A percentile compares a stretch with the other conserved stretches of the same genome.
These are phyloP conservation scores for Suillia variegata DNA, from an alignment of 2,888 invertebrate species.

Conservation along the genomic window DNA sequence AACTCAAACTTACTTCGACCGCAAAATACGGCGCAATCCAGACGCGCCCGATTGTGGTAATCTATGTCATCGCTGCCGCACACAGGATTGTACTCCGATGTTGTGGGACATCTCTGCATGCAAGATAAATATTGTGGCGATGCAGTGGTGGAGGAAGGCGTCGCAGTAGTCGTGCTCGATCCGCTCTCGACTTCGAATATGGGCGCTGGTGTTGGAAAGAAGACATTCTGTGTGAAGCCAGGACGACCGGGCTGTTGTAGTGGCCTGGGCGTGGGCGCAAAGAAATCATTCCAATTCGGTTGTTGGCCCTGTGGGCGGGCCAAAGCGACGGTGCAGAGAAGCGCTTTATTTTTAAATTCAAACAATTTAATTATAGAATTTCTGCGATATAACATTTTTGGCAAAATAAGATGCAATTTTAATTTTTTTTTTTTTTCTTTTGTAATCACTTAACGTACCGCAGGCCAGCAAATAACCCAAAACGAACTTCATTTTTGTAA, in stretches of 20 bases:
- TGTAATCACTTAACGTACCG: background rate
- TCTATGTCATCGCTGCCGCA: slow-evolving; percentile 53
- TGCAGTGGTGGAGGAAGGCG: slow-evolving; percentile 24
- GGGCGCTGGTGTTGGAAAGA: background rate
- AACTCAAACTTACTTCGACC: slow-evolving; percentile 53
- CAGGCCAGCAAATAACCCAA: background rate
- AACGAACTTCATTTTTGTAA: background rate
- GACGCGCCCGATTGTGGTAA: slow-evolving; percentile 49
- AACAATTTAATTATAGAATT: background rate
- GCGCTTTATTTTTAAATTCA: background rate
- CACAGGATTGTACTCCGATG: slow-evolving; percentile 58
- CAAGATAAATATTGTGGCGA: slow-evolving; percentile 46
- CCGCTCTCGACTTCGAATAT: background rate
- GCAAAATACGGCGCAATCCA: slow-evolving; percentile 52
- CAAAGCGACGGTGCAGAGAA: background rate
- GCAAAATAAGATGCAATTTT: background rate
- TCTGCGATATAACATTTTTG: too few species aligned
- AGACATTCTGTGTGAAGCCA: background rate
- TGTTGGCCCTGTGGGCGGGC: slow-evolving; percentile 17
- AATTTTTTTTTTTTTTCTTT: background rate
- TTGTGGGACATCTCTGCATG: slow-evolving; percentile 43
- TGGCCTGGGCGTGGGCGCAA: background rate
- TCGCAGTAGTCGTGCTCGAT: slow-evolving; percentile 5
- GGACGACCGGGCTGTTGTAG: slow-evolving; percentile 5
- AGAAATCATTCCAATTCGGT: slow-evolving; percentile 8